Conservation (phyloP, 37 sponge, comb jelly and placozoan genomes). For the Chondrilla cf. caribensis region DNA sequence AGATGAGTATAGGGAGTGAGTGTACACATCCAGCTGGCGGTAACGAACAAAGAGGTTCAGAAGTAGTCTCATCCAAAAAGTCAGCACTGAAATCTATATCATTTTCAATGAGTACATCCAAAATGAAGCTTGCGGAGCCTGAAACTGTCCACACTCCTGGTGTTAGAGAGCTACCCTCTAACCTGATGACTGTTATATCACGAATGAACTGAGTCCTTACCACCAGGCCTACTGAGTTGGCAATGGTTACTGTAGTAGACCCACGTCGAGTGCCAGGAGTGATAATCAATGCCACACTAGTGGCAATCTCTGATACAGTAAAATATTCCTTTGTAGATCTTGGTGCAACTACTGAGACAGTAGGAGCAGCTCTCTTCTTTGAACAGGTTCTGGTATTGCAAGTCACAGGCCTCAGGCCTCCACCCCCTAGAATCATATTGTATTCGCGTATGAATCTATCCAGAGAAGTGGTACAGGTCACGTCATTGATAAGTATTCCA, state of each 20-base stretch:
- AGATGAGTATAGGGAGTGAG: background rate
- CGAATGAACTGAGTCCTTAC: background rate
- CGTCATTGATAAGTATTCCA: background rate
- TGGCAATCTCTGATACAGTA: background rate
- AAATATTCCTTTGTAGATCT: background rate
- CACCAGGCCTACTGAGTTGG: background rate
- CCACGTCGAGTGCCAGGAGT: background rate
- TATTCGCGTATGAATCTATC: background rate
- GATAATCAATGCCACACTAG: background rate
- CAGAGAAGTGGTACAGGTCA: background rate
- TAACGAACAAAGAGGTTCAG: background rate
- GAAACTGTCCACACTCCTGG: background rate
- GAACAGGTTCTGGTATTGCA: background rate
- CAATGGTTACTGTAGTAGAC: background rate
- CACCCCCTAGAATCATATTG: background rate
- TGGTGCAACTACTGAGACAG: background rate
- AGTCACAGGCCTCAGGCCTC: background rate
- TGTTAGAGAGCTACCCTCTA: background rate
- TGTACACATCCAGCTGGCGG: conserved; percentile 3
- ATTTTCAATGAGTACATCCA: background rate
- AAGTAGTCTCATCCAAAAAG: background rate
- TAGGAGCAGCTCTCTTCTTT: background rate
- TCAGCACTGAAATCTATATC: background rate
- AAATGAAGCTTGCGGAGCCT: background rate
- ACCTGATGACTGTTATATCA: background rate